Conservation (phyloP, 2,797 vertebrate genomes). For the Sebastolobus alascanus region DNA sequence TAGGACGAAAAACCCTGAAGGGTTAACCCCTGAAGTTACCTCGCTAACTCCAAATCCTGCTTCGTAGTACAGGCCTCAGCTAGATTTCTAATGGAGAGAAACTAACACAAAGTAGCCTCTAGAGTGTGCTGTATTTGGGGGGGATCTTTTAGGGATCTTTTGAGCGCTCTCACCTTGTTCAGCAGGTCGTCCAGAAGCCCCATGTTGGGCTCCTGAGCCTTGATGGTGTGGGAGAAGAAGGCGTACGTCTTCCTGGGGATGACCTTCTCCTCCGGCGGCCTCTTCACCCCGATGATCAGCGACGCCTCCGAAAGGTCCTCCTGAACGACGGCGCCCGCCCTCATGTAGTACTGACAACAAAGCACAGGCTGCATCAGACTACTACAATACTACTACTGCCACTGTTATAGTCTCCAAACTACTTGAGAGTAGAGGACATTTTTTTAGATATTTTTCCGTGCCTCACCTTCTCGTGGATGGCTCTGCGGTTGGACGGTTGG, state of each 20-base stretch:
- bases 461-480: slow-evolving; percentile 92
- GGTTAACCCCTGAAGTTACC: too few relatives aligned
- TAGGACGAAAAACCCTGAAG: too few relatives aligned
- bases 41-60: too few relatives aligned
- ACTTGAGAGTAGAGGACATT: not conserved
- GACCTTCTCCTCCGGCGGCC: slow-evolving; percentile 92
- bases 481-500: slow-evolving; percentile 95
- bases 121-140: not conserved
- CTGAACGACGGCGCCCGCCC: slow-evolving; percentile 93
- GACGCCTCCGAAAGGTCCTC: slow-evolving; percentile 96
- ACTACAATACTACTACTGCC: not conserved
- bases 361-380: not conserved
- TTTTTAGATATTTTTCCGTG: not conserved
- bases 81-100: too few relatives aligned
- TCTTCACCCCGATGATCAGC: slow-evolving; percentile 95
- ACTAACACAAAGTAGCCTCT: too few relatives aligned
- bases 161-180: slow-evolving; percentile 86
- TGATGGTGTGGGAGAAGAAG: slow-evolving; percentile 99
- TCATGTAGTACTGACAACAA: slow-evolving; percentile 89
- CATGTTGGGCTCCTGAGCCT: slow-evolving; percentile 99
- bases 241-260: slow-evolving; percentile 95
- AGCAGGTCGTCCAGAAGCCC: slow-evolving; percentile 93
- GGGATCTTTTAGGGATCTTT: not conserved
- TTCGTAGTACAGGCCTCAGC: too few relatives aligned
- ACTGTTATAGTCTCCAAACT: not conserved